A percentile compares a stretch with the other conserved stretches of the same genome.
These are phyloP conservation scores for Oncorhynchus tshawytscha DNA, from an alignment of 2,113 vertebrate genomes.

Conservation along the genomic window DNA sequence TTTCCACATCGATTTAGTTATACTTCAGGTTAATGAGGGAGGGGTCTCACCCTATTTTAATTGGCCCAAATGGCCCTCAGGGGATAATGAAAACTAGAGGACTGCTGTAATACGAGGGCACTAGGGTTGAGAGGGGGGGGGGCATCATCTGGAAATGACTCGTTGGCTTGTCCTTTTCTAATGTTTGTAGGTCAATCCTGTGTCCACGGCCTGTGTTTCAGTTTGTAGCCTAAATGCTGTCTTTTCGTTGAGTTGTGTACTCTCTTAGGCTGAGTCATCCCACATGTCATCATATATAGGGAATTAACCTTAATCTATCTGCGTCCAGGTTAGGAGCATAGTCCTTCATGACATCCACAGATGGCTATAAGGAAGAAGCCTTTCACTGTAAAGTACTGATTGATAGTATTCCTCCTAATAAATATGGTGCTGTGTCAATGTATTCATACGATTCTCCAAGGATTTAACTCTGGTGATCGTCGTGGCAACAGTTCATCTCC, in stretches of 20 bases:
- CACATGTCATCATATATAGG: too few species aligned
- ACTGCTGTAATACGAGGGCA: background rate
- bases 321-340: too few species aligned
- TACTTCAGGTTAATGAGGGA: constrained; percentile 13
- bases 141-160: background rate
- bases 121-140: background rate
- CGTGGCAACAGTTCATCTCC: background rate
- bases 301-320: too few species aligned
- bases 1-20: constrained; percentile 11
- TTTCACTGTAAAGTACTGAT: too few species aligned
- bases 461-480: background rate
- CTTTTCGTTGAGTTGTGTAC: too few species aligned
- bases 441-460: background rate
- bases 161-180: too few species aligned
- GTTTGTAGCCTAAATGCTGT: too few species aligned
- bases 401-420: background rate
- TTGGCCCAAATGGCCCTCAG: constrained; percentile 7
- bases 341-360: too few species aligned
- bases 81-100: background rate
- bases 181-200: background rate
- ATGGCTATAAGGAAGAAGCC: too few species aligned
- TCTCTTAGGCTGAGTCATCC: too few species aligned
- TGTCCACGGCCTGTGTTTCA: too few species aligned
- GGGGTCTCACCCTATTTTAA: constrained; percentile 4
- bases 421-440: background rate